Base-by-base conservation (phyloP, 30 jellyfish, hydroid and myxozoan genomes). In the Mastigias papua region DNA sequence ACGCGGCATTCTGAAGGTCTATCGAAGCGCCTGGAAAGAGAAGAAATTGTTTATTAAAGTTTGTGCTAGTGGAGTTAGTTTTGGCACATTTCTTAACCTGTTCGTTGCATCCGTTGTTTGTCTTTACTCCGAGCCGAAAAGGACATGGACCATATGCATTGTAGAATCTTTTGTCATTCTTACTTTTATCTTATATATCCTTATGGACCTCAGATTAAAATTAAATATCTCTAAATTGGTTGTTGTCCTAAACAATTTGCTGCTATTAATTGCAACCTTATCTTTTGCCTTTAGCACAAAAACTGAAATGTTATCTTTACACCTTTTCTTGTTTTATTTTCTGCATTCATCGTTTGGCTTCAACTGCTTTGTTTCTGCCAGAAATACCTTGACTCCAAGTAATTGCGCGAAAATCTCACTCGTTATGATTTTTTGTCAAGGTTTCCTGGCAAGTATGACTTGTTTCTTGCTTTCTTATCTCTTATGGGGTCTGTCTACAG, bases 141-240 rank as follows among this genome's bases (percentile, higher is more conserved):
- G 5, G 20, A 49, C 23, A 57, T 77, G 75, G 88, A 42, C 27
- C 7, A 1, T 64, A 11, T 79, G 81, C 72, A 42, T 79, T 16
- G 60, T 64, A 28, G 81, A 79, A 35, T 60, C 79, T 2, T 6
- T 29, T 32, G 90, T 63, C 26, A 10, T 79, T 35, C 50, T 64
- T 25, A 79, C 90, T 37, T 37, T 25, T 16, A 15, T 27, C 19
- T 6, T 62, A 17, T 42, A 15, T 54, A 13, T 63, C 34, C 0
- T 61, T 21, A n/a, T 64, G 25, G 81, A n/a, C 1, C 11, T 27
- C 46, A 34, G 2, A 2, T 21, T 63, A 28, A 79, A 79, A 35
- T 19, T 31, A 31, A 57, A 42, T 19, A 15, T 16, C 48, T 27
- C 81, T n/a, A 79, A 28, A 63, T 79, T 68, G 79, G 7, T 79